Conservation (phyloP, 2,113 vertebrate genomes). For the Hipposideros armiger region DNA sequence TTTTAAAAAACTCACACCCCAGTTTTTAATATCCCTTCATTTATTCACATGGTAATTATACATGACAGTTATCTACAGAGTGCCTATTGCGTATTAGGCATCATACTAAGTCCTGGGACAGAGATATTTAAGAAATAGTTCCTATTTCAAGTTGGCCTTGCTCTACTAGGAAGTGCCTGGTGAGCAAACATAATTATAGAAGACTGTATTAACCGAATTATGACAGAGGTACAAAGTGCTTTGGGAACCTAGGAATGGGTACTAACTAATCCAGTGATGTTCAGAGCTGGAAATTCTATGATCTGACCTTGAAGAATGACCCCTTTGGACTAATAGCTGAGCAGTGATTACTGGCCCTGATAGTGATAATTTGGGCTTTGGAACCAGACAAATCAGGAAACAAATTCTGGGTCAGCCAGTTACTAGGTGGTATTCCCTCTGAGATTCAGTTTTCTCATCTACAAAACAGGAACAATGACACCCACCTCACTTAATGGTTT, state of each 20-base stretch:
- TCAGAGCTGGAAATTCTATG: not conserved
- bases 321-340: not conserved
- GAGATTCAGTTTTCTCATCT: not conserved
- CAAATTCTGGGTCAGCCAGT: not conserved
- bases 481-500: not conserved
- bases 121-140: not conserved
- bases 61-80: not conserved
- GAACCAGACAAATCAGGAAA: not conserved
- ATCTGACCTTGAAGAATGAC: not conserved
- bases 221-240: not conserved
- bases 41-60: conserved; percentile 43
- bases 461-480: not conserved
- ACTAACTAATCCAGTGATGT: not conserved
- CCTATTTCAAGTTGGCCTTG: not conserved
- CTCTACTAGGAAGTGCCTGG: not conserved
- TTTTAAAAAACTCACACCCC: not conserved
- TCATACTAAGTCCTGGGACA: not conserved
- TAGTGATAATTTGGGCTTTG: conserved; percentile 10
- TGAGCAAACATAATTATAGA: conserved; percentile 3
- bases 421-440: not conserved
- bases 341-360: not conserved
- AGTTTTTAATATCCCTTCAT: conserved; percentile 32
- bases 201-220: not conserved
- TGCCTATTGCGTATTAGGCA: not conserved
- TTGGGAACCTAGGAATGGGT: not conserved